phyloP scores from a whole-genome alignment of 2,797 vertebrate genomes.

The Pagetopsis macropterus region DNA sequence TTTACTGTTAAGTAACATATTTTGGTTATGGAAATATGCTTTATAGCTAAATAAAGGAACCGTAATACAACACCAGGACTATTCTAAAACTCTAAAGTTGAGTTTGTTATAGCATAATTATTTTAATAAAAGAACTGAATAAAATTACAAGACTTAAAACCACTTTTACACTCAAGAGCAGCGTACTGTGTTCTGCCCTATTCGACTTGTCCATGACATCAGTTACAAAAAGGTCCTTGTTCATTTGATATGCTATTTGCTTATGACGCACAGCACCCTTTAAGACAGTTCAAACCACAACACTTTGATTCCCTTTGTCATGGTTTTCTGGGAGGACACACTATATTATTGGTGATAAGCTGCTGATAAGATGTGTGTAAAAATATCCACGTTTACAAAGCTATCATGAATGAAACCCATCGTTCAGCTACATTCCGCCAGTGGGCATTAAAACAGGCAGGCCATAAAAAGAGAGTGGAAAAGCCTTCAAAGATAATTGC shows the following conservation, averaged over 20 bases:
- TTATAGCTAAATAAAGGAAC: neutral
- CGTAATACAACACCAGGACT: neutral
- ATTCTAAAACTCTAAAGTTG: neutral
- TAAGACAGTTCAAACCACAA: slow-evolving; percentile 19
- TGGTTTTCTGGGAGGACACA: slow-evolving; percentile 24
- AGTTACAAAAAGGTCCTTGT: slow-evolving; percentile 47
- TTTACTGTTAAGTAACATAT: neutral
- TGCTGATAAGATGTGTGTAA: slow-evolving; percentile 13
- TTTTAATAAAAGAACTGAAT: neutral
- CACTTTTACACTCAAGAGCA: neutral
- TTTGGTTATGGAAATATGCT: neutral
- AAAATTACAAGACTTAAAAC: slow-evolving; percentile 4
- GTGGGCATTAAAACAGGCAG: neutral
- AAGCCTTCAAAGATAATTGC: neutral
- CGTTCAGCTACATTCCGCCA: neutral
- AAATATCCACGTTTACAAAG: slow-evolving; percentile 26
- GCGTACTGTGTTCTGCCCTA: neutral
- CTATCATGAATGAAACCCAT: slow-evolving; percentile 14
- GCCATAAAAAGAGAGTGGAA: neutral
- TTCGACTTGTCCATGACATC: slow-evolving; percentile 47
- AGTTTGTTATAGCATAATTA: neutral
- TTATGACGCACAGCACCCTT: slow-evolving; percentile 27
- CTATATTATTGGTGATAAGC: slow-evolving; percentile 24
- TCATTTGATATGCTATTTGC: slow-evolving; percentile 20
- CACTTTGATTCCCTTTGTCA: slow-evolving; percentile 31